Evolutionary conservation across 2,113 vertebrate genomes (phyloP).

Genomic region (Heterotis niloticus): DNA sequence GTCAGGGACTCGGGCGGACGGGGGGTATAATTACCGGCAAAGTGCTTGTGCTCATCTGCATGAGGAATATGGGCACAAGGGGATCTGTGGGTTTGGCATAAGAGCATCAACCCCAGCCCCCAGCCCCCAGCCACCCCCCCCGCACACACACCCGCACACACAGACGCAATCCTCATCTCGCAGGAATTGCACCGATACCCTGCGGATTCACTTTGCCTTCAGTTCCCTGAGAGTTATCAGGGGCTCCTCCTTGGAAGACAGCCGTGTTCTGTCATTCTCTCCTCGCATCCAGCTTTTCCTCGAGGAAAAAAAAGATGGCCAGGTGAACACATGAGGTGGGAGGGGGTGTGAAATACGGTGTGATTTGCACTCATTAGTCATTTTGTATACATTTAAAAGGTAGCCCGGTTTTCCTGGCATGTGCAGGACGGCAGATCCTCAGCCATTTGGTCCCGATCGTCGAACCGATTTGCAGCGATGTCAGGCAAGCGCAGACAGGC

Average conservation of each 20-base stretch:
- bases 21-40: conserved; percentile 44
- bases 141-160: not conserved
- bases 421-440: not conserved
- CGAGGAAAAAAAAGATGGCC: not conserved
- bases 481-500: conserved; percentile 48
- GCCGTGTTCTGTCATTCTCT: not conserved
- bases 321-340: not conserved
- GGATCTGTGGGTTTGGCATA: conserved; percentile 19
- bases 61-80: conserved; percentile 24
- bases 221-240: conserved; percentile 10
- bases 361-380: not conserved
- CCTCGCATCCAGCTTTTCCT: not conserved
- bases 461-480: conserved; percentile 31
- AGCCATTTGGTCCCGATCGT: no score
- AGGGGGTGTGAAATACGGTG: not conserved
- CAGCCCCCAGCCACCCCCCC: not conserved
- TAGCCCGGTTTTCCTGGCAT: not conserved
- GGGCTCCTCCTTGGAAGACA: conserved; percentile 1
- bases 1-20: conserved; percentile 36
- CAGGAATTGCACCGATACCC: not conserved
- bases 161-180: not conserved
- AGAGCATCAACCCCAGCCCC: not conserved
- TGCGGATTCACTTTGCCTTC: conserved; percentile 18
- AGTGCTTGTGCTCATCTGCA: conserved; percentile 43
- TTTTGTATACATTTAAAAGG: no score